Percentiles rank a stretch among this genome's conserved stretches.
Evolutionary conservation across 2,888 invertebrate genomes (phyloP).

Genomic region (Desoria tigrina): DNA sequence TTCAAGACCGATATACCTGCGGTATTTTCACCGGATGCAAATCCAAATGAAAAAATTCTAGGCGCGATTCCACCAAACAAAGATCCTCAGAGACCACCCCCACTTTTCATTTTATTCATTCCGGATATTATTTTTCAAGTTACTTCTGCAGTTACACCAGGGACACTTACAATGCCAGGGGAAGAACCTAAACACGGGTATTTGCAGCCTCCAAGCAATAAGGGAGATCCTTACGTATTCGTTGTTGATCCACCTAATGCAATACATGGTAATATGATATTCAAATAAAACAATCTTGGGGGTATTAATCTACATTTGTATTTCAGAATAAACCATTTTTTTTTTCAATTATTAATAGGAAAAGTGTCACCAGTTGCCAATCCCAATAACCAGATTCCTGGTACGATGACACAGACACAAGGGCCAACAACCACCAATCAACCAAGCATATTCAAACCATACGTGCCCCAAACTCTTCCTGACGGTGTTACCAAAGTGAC

Average conservation of each 20-base stretch:
- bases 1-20: neutral
- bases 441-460: neutral
- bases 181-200: neutral
- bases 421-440: neutral
- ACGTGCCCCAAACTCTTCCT: neutral
- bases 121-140: slow-evolving; percentile 5
- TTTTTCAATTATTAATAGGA: no score
- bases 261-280: neutral
- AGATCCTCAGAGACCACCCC: neutral
- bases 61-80: neutral
- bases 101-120: neutral
- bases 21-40: neutral
- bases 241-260: neutral
- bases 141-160: neutral
- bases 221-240: neutral
- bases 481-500: neutral
- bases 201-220: neutral
- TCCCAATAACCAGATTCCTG: neutral
- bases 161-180: neutral
- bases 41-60: neutral
- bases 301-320: no score
- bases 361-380: neutral
- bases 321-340: no score
- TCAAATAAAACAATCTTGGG: neutral
- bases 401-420: neutral